Evolutionary conservation across 1,140 invertebrate genomes (phyloP).

Genomic region (Samia ricini): DNA sequence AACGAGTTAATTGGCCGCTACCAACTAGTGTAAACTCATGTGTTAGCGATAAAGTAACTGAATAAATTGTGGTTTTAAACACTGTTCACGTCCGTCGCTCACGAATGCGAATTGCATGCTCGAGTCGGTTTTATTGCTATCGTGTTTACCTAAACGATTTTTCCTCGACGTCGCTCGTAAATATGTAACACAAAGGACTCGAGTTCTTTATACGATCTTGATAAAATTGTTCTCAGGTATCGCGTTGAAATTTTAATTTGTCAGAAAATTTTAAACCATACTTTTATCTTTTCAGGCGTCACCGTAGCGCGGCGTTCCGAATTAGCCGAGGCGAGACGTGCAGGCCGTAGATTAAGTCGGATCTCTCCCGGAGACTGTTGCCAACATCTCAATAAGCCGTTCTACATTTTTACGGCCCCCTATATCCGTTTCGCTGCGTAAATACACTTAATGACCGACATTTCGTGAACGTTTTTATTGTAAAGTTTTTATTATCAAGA

Average conservation of each 20-base stretch:
- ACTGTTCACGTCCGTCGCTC: slow-evolving; percentile 43
- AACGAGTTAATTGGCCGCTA: slow-evolving; percentile 54
- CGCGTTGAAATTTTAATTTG: slow-evolving; percentile 57
- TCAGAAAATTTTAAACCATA: slow-evolving; percentile 40
- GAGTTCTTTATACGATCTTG: slow-evolving; percentile 56
- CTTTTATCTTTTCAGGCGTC: slow-evolving; percentile 41
- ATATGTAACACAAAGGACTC: slow-evolving; percentile 53
- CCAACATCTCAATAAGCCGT: slow-evolving; percentile 67
- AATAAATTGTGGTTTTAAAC: slow-evolving; percentile 52
- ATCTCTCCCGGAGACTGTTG: slow-evolving; percentile 41
- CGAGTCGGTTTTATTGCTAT: slow-evolving; percentile 48
- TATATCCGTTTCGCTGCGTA: slow-evolving; percentile 70
- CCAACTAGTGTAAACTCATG: slow-evolving; percentile 48
- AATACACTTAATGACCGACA: slow-evolving; percentile 73
- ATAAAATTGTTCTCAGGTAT: slow-evolving; percentile 47
- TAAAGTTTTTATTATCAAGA: slow-evolving; percentile 72
- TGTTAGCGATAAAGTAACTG: slow-evolving; percentile 50
- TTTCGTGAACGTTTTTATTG: slow-evolving; percentile 71
- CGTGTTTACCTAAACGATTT: slow-evolving; percentile 53
- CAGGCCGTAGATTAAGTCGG: slow-evolving; percentile 48
- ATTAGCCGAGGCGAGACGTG: slow-evolving; percentile 39
- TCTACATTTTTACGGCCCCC: slow-evolving; percentile 64
- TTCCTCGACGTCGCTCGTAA: slow-evolving; percentile 46
- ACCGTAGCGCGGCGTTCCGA: slow-evolving; percentile 25
- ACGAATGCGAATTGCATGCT: slow-evolving; percentile 39